Conservation (phyloP, 2,113 vertebrate genomes). For the Callorhinus ursinus region DNA sequence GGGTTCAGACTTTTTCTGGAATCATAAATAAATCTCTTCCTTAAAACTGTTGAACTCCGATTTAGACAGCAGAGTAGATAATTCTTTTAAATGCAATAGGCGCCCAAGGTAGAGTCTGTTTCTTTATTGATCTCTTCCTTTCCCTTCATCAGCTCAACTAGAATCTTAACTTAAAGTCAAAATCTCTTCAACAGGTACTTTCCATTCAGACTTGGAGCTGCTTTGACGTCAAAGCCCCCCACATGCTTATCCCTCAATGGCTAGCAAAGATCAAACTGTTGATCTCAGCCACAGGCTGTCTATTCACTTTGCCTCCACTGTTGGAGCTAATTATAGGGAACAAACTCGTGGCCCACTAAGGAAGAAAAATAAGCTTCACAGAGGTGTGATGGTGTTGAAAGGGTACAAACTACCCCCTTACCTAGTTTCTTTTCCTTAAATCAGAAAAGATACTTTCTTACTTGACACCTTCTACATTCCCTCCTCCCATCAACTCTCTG, state of each 20-base stretch:
- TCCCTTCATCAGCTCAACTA: constrained; percentile 44
- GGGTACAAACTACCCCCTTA: constrained; percentile 33
- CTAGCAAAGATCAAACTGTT: constrained; percentile 47
- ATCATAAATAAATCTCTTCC: constrained; percentile 37
- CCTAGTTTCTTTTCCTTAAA: constrained; percentile 48
- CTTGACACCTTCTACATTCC: constrained; percentile 62
- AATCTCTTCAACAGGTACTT: constrained; percentile 55
- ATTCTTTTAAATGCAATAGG: constrained; percentile 52
- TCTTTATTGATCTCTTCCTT: constrained; percentile 61
- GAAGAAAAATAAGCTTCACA: constrained; percentile 61
- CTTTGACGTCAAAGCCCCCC: constrained; percentile 38
- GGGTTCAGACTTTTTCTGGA: constrained; percentile 15
- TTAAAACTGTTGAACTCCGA: constrained; percentile 26
- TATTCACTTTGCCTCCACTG: constrained; percentile 31
- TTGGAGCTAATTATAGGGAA: constrained; percentile 70
- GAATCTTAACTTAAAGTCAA: constrained; percentile 49
- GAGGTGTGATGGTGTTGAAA: constrained; percentile 56
- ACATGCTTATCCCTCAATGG: constrained; percentile 37
- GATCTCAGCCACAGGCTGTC: constrained; percentile 59
- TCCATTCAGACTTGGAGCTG: constrained; percentile 50
- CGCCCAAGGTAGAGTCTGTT: background rate
- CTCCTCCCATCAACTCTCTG: constrained; percentile 63
- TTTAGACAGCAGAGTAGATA: constrained; percentile 23
- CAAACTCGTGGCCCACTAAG: constrained; percentile 62
- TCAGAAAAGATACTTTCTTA: constrained; percentile 64